A percentile compares a stretch with the other conserved stretches of the same genome.
These are phyloP conservation scores for Apistogramma diplotaenia DNA, from an alignment of 2,113 vertebrate species.

Conservation along the genomic window DNA sequence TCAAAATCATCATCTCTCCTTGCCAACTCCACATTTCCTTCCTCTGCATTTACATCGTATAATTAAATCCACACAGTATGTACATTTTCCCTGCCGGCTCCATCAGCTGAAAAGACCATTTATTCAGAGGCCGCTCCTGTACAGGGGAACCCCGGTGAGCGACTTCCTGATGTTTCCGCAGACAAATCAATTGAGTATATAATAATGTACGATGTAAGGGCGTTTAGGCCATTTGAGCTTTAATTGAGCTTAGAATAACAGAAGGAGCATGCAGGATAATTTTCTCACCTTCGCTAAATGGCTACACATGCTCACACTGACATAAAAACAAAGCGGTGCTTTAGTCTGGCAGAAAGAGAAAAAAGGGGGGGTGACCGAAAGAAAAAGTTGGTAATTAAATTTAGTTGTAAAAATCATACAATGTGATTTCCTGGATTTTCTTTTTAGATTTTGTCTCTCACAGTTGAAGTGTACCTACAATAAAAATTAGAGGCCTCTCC, in stretches of 20 bases:
- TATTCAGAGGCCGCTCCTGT: constrained; percentile 19
- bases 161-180: constrained; percentile 27
- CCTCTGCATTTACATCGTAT: constrained; percentile 47
- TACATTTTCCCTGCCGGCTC: constrained; percentile 24
- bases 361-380: background rate
- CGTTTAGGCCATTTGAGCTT: constrained; percentile 10
- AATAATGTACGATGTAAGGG: background rate
- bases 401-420: background rate
- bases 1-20: constrained; percentile 4
- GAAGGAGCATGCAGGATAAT: background rate
- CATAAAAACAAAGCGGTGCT: background rate
- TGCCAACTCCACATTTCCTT: constrained; percentile 37
- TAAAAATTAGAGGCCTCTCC: too few species aligned
- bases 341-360: background rate
- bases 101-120: constrained; percentile 23
- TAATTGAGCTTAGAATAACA: constrained; percentile 49
- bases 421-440: too few species aligned
- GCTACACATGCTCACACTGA: background rate
- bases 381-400: background rate
- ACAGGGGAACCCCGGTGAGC: constrained; percentile 6
- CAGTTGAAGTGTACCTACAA: too few species aligned
- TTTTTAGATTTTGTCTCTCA: too few species aligned
- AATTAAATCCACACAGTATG: constrained; percentile 25
- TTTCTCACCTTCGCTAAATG: background rate
- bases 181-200: background rate